Conservation (phyloP, 2,888 invertebrate genomes). For the Eristalis arbustorum region DNA sequence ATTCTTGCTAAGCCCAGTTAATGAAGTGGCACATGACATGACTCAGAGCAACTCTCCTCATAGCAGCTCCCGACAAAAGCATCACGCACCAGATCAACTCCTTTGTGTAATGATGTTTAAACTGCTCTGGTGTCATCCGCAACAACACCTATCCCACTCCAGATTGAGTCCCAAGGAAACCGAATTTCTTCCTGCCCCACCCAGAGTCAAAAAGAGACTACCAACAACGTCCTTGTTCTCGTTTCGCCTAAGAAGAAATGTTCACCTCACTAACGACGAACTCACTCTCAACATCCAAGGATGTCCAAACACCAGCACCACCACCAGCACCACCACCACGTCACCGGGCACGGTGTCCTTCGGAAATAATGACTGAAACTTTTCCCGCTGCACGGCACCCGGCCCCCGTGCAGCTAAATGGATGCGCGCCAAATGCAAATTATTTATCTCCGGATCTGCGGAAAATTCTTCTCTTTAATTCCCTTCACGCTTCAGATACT, state of each 20-base stretch:
- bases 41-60: background rate
- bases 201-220: background rate
- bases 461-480: constrained; percentile 35
- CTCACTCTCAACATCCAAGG: constrained; percentile 8
- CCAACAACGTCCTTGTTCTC: background rate
- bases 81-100: background rate
- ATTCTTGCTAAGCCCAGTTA: background rate
- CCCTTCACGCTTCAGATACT: constrained; percentile 34
- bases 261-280: background rate
- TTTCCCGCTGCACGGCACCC: constrained; percentile 14
- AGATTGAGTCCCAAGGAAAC: background rate
- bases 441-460: constrained; percentile 22
- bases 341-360: background rate
- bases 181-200: background rate
- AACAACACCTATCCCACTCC: background rate
- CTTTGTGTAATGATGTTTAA: background rate
- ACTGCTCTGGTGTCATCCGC: background rate
- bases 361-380: constrained; percentile 21
- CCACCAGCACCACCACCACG: background rate
- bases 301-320: constrained; percentile 1
- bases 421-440: constrained; percentile 38
- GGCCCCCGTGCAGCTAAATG: background rate
- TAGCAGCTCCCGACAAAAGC: background rate
- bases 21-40: background rate
- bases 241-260: background rate